Evolutionary conservation across 2,888 invertebrate species (phyloP), one percentile per base, ranked within the genome.

Genomic region (Synergus umbraculus): DNA sequence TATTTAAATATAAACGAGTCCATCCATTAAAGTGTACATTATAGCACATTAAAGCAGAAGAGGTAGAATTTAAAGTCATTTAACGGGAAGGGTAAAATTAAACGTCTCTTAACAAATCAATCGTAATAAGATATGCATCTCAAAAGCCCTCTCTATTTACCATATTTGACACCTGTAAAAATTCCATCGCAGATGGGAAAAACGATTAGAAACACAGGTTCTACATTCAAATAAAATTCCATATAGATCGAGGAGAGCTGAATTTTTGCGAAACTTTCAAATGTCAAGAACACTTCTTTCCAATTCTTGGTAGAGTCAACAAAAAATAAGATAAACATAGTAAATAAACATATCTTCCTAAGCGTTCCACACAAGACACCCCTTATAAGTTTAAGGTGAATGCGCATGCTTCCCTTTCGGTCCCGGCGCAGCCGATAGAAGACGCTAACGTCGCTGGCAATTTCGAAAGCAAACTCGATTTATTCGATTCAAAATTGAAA

Each of bases 361-460:
- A 13, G n/a, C 22, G 5, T 44, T 67, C 7, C 7, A 46, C 29
- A 13, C 10, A 15, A 13, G 4, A 18, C 18, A 43, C 29, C 46
- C 29, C 22, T 46, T 67, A 67, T 67, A 44, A n/a, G 12, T 67
- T 67, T n/a, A 18, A 46, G 44, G 22, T 7, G 18, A 49, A 18
- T 69, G 69, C 69, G 69, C 69, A 69, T 69, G 49, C 8, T 54
- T 54, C 54, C n/a, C n/a, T 49, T 69, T 29, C 22, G 22, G 44
- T 44, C 44, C 67, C 18, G 43, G 29, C 69, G 54, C 60, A 22
- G 4, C 60, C 10, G 10, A 12, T 22, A 18, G 54, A 54, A 10
- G n/a, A 54, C 18, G 5, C 49, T 15, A 37, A 46, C 46, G 15
- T 69, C 37, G 73, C 73, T n/a, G 37, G 10, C 37, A 73, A 49